phyloP scores from a whole-genome alignment of 2,113 vertebrate species.

The Scartelaos histophorus region DNA sequence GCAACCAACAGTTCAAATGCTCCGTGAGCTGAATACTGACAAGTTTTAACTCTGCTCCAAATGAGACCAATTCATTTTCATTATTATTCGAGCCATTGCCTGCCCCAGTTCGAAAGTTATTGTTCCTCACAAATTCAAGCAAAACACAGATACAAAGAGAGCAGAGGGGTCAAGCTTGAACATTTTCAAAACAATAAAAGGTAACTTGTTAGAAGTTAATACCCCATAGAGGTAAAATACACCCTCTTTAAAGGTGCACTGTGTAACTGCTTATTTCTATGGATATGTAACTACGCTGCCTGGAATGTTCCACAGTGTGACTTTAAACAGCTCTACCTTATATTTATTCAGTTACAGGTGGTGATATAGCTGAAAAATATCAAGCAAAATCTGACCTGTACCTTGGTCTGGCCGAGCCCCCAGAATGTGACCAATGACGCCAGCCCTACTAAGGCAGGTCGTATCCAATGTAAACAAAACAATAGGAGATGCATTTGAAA shows the following conservation, averaged over 20 bases:
- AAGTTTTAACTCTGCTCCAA: neutral
- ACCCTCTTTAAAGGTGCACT: neutral
- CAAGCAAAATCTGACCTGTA: too few species aligned
- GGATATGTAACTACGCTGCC: too few species aligned
- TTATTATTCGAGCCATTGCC: neutral
- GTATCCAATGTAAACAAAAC: neutral
- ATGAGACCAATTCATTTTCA: neutral
- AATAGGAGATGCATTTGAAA: neutral
- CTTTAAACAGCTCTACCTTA: too few species aligned
- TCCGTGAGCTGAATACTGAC: constrained; percentile 1
- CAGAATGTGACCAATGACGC: neutral
- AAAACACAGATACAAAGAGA: neutral
- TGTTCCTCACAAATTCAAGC: neutral
- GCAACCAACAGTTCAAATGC: neutral
- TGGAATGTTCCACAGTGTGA: too few species aligned
- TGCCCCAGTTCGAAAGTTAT: neutral
- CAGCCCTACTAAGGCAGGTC: neutral
- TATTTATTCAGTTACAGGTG: too few species aligned
- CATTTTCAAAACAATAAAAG: too few species aligned
- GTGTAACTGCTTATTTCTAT: too few species aligned
- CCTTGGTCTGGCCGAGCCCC: neutral
- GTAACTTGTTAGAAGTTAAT: too few species aligned
- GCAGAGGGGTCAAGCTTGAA: neutral
- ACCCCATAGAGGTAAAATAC: neutral
- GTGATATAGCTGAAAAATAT: too few species aligned